Conservation (phyloP, 2,888 invertebrate species). For the Orthosia incerta region DNA sequence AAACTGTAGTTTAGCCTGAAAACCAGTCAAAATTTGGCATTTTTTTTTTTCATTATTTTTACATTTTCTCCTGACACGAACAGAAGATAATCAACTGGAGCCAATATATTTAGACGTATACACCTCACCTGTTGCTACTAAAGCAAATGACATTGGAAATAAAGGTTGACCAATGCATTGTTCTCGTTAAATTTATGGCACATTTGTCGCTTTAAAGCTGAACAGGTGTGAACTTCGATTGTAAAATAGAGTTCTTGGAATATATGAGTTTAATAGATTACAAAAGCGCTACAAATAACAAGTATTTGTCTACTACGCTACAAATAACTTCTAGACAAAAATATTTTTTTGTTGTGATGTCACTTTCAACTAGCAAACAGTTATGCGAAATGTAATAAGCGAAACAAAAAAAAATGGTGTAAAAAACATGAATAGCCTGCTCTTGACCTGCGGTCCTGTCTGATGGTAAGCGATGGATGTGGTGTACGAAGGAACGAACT, state of each 20-base stretch:
- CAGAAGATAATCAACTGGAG: not conserved
- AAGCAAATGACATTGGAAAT: constrained; percentile 21
- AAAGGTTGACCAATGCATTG: constrained; percentile 29
- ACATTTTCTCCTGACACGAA: not conserved
- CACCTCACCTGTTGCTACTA: constrained; percentile 40
- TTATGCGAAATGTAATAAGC: not conserved
- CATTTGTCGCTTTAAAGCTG: constrained; percentile 29
- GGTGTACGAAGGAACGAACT: not conserved
- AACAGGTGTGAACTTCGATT: constrained; percentile 41
- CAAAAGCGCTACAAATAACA: constrained; percentile 9
- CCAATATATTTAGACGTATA: not conserved
- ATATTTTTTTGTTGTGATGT: constrained; percentile 17
- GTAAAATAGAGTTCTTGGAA: constrained; percentile 31
- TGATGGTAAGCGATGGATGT: not conserved
- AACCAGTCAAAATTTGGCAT: too few species aligned
- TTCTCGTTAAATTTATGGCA: constrained; percentile 43
- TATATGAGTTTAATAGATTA: constrained; percentile 22
- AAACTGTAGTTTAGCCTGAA: too few species aligned
- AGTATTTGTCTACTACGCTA: too few species aligned
- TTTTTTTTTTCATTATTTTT: constrained; percentile 2
- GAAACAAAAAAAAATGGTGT: too few species aligned
- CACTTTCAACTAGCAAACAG: not conserved
- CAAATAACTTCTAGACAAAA: constrained; percentile 13
- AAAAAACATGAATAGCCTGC: too few species aligned
- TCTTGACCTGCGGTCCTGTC: not conserved